These are phyloP conservation scores for Hestina assimilis DNA, from an alignment of 1,140 invertebrate genomes.

Conservation along the genomic window DNA sequence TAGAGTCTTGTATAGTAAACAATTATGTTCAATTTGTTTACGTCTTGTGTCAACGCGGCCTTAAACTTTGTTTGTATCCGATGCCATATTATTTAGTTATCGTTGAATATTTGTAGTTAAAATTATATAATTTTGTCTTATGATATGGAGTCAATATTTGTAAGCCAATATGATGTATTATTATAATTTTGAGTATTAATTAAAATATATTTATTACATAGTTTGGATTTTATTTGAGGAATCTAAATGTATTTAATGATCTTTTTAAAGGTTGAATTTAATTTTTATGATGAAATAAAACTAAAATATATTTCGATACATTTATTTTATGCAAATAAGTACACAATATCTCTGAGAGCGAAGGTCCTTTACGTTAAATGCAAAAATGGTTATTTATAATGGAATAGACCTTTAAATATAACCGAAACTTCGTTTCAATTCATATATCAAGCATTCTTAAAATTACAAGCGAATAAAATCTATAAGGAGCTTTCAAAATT, in stretches of 20 bases:
- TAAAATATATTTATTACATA: background rate
- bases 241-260: background rate
- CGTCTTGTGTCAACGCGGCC: background rate
- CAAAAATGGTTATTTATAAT: too few species aligned
- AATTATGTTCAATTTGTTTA: background rate
- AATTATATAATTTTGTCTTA: background rate
- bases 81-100: background rate
- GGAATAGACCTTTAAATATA: too few species aligned
- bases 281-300: constrained; percentile 9
- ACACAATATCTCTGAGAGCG: background rate
- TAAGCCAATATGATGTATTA: background rate
- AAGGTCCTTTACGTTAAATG: constrained; percentile 4
- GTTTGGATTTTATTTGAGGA: background rate
- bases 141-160: constrained; percentile 2
- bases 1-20: too few species aligned
- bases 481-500: constrained; percentile 5
- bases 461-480: constrained; percentile 7
- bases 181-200: constrained; percentile 9
- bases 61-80: background rate
- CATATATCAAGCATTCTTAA: constrained; percentile 8
- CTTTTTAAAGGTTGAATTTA: background rate
- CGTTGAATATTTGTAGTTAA: background rate
- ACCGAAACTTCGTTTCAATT: constrained; percentile 15
- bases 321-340: constrained; percentile 5
- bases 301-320: background rate